Evolutionary conservation across 2,113 vertebrate species (phyloP).

Genomic region (Bolborhynchus lineola): DNA sequence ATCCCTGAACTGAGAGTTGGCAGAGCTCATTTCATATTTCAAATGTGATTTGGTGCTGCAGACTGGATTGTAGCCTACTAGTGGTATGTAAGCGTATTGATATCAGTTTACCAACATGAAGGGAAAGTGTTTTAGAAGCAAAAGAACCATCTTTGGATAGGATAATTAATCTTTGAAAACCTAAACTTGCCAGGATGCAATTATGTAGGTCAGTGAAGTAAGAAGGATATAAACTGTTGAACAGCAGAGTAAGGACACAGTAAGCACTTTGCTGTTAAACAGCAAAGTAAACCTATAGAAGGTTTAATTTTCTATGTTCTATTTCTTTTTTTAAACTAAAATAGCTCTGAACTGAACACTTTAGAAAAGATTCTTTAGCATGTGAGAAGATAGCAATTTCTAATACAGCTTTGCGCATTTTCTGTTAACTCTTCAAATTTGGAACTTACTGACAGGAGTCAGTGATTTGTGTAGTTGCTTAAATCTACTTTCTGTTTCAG

Average conservation of each 20-base stretch:
- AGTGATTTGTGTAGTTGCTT: neutral
- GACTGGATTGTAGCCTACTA: neutral
- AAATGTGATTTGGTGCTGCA: neutral
- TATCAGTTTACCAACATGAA: neutral
- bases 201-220: neutral
- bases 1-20: neutral
- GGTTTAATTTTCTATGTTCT: neutral
- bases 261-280: neutral
- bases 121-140: neutral
- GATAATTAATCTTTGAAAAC: neutral
- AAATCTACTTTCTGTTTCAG: neutral
- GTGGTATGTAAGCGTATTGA: neutral
- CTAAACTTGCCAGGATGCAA: neutral
- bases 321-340: neutral
- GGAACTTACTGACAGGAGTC: neutral
- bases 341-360: neutral
- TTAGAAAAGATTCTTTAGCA: fast-evolving
- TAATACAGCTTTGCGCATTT: neutral
- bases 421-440: neutral
- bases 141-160: neutral
- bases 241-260: neutral
- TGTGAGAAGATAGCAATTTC: neutral
- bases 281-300: neutral
- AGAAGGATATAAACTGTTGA: neutral
- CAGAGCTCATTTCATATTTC: neutral